Evolutionary conservation across 2,888 invertebrate species (phyloP).

Genomic region (Caenorhabditis sp.): DNA sequence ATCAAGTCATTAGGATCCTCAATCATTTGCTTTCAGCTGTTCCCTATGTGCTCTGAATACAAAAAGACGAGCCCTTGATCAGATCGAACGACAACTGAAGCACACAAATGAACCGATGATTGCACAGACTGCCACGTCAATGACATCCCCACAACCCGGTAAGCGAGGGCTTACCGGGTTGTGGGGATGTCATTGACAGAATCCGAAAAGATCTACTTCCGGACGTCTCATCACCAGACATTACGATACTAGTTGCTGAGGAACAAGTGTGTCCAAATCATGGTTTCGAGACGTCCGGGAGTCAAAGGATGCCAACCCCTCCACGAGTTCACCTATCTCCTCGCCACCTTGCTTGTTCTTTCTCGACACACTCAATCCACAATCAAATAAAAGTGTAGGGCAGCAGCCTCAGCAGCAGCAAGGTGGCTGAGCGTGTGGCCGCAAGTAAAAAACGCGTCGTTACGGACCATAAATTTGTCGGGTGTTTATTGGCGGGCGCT

Average conservation of each 20-base stretch:
- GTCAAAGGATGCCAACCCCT: no score
- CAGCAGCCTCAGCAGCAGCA: no score
- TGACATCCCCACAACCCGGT: constrained; percentile 21
- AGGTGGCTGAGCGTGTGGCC: constrained; percentile 43
- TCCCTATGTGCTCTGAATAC: constrained; percentile 75
- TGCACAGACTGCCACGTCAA: constrained; percentile 17
- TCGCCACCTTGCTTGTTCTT: constrained; percentile 24
- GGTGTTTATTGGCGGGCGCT: constrained; percentile 47
- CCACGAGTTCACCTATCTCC: no score
- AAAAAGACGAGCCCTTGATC: constrained; percentile 75
- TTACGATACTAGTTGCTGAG: no score
- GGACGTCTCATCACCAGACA: no score
- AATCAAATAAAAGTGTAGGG: constrained; percentile 49
- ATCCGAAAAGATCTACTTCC: no score
- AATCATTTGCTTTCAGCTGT: constrained; percentile 67
- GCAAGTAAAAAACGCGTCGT: constrained; percentile 48
- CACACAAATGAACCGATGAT: constrained; percentile 44
- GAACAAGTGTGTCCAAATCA: no score
- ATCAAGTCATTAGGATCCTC: no score
- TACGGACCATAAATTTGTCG: constrained; percentile 57
- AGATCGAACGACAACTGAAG: constrained; percentile 73
- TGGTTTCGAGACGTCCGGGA: no score
- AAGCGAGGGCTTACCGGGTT: no score
- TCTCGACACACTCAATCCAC: constrained; percentile 37
- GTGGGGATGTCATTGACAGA: no score